These are phyloP conservation scores for Pseudomyrmex cubaensis DNA, from an alignment of 1,140 invertebrate genomes.

Conservation along the genomic window DNA sequence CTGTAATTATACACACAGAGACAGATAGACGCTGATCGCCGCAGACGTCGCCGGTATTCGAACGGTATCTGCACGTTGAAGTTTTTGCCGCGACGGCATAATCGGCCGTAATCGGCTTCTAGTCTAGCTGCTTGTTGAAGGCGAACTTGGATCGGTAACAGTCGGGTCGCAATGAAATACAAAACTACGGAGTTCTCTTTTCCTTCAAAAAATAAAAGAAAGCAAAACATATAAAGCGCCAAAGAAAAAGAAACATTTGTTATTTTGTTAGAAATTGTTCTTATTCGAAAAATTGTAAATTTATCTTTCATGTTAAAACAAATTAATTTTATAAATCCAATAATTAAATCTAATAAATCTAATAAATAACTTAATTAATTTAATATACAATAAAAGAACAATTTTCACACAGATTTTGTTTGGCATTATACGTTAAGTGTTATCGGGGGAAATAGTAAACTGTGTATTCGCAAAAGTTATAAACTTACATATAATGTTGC, in stretches of 20 bases:
- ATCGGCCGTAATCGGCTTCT: slow-evolving; percentile 37
- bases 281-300: not conserved
- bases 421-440: not conserved
- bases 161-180: not conserved
- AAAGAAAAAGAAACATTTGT: not conserved
- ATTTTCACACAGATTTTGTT: not conserved
- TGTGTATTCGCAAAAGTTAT: not conserved
- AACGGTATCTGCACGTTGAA: slow-evolving; percentile 41
- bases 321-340: no score
- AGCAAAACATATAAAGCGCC: not conserved
- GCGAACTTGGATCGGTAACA: slow-evolving; percentile 1
- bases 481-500: not conserved
- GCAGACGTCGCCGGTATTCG: not conserved
- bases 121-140: slow-evolving; percentile 17
- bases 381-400: no score
- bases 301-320: not conserved
- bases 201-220: not conserved
- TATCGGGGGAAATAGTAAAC: not conserved
- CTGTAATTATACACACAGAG: slow-evolving; percentile 44
- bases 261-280: slow-evolving; percentile 4
- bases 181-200: not conserved
- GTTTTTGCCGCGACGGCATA: slow-evolving; percentile 46
- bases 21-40: slow-evolving; percentile 22
- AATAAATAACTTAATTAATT: no score
- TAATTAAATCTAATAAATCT: no score